A percentile compares a stretch with the other conserved stretches of the same genome.
Evolutionary conservation across 2,113 vertebrate species (phyloP).

Genomic region (Poicephalus meyeri): DNA sequence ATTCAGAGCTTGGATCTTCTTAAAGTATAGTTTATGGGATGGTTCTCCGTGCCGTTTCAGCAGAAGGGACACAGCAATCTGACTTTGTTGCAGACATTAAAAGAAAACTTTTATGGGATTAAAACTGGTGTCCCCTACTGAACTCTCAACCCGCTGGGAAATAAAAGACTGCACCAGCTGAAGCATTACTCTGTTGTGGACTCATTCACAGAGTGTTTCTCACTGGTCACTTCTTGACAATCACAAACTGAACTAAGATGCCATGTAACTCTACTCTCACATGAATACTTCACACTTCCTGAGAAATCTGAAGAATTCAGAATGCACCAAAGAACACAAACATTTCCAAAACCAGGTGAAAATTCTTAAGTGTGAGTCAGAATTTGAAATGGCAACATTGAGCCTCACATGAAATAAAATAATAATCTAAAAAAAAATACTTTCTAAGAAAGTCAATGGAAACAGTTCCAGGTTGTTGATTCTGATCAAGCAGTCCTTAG

Average conservation of each 20-base stretch:
- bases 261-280: neutral
- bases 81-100: too few species aligned
- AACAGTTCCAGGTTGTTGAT: neutral
- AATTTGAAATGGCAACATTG: neutral
- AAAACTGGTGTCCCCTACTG: too few species aligned
- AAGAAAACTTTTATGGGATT: too few species aligned
- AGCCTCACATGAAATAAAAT: neutral
- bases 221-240: neutral
- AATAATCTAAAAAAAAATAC: neutral
- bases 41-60: neutral
- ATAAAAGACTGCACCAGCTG: neutral
- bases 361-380: neutral
- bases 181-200: neutral
- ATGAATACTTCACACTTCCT: neutral
- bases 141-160: neutral
- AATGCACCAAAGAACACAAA: neutral
- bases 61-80: neutral
- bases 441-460: neutral
- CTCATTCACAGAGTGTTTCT: neutral
- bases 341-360: neutral
- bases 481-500: neutral
- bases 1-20: neutral
- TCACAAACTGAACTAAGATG: neutral
- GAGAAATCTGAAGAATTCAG: neutral
- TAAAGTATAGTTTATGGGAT: neutral